phyloP scores from a whole-genome alignment of 2,888 invertebrate species.

The Oligia fasciuncula region DNA sequence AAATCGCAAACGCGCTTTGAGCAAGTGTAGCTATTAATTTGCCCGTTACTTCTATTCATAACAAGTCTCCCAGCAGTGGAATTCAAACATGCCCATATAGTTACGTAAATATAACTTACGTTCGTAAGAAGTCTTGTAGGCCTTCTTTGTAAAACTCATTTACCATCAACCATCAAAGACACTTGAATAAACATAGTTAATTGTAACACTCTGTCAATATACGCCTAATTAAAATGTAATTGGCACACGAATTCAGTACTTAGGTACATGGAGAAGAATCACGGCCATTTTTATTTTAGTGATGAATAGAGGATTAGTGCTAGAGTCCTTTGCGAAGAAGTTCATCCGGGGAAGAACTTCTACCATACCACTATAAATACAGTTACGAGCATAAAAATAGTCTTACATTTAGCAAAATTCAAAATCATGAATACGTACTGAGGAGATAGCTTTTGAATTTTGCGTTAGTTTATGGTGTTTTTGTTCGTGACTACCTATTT shows the following conservation, averaged over 20 bases:
- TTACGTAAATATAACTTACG: neutral
- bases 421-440: neutral
- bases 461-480: no score
- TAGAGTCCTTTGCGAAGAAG: neutral
- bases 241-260: conserved; percentile 2
- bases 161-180: conserved; percentile 6
- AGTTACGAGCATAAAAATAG: neutral
- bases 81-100: neutral
- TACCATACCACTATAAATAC: no score
- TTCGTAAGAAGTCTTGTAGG: neutral
- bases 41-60: neutral
- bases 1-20: neutral
- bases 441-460: no score
- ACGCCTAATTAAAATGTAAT: conserved; percentile 22
- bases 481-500: no score
- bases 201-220: conserved; percentile 39
- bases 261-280: neutral
- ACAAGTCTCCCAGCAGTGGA: neutral
- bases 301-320: neutral
- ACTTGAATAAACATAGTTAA: conserved; percentile 44
- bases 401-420: neutral
- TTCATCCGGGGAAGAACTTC: neutral
- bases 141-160: conserved; percentile 24
- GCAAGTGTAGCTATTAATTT: neutral
- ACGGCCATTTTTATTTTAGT: neutral